Evolutionary conservation across 2,797 vertebrate genomes (phyloP).

Genomic region (Nyctalus aviator): DNA sequence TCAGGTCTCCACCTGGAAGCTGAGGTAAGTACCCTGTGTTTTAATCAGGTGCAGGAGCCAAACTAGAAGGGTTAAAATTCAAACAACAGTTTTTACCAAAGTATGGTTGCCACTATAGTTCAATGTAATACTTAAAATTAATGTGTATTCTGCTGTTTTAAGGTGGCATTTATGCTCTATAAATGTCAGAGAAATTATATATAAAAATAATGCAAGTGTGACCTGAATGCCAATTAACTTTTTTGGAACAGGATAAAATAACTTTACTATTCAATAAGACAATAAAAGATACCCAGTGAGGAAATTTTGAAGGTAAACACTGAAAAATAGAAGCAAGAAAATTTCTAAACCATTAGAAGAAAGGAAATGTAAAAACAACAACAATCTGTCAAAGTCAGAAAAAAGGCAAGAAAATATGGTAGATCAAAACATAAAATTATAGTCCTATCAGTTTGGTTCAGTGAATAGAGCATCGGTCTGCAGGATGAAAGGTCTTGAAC

Average conservation of each 20-base stretch:
- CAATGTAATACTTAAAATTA: neutral
- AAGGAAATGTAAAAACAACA: neutral
- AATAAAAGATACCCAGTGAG: no score
- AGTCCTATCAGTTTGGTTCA: no score
- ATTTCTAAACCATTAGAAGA: neutral
- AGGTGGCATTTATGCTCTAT: neutral
- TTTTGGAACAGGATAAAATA: neutral
- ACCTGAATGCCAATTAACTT: neutral
- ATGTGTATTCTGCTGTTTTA: neutral
- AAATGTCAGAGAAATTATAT: neutral
- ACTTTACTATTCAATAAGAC: neutral
- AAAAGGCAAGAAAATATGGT: neutral
- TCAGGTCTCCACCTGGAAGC: no score
- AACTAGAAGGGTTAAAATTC: no score
- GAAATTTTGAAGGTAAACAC: no score
- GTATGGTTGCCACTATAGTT: no score
- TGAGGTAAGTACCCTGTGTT: no score
- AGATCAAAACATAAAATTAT: neutral
- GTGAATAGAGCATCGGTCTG: no score
- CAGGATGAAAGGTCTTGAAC: no score
- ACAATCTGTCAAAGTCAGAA: neutral
- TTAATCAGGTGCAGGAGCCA: no score
- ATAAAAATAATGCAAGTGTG: neutral
- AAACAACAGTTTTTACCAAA: no score
- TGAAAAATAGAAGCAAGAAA: no score